These are phyloP conservation scores for Chymomyza costata DNA, from an alignment of 1,140 invertebrate genomes.

Conservation along the genomic window DNA sequence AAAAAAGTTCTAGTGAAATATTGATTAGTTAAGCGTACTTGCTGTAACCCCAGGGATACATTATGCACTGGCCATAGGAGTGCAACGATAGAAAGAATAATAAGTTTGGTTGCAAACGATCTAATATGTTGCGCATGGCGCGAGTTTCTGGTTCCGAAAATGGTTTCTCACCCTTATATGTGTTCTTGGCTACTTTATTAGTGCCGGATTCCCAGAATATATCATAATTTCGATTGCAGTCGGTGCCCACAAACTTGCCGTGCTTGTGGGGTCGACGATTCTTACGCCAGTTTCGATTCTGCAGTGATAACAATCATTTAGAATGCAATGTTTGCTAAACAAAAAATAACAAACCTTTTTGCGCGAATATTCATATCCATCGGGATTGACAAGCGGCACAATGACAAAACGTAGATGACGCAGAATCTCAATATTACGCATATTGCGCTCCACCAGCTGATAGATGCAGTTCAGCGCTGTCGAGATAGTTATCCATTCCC, in stretches of 20 bases:
- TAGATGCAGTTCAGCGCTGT: constrained; percentile 80
- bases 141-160: constrained; percentile 87
- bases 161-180: constrained; percentile 81
- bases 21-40: too few species aligned
- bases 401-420: constrained; percentile 80
- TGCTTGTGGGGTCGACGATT: constrained; percentile 68
- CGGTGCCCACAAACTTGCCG: constrained; percentile 78
- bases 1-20: not conserved
- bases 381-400: constrained; percentile 79
- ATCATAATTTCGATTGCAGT: constrained; percentile 83
- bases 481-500: constrained; percentile 82
- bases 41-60: constrained; percentile 80
- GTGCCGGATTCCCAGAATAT: constrained; percentile 80
- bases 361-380: constrained; percentile 75
- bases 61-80: constrained; percentile 80
- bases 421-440: constrained; percentile 73
- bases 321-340: too few species aligned
- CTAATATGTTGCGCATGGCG: constrained; percentile 79
- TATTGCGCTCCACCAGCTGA: constrained; percentile 76
- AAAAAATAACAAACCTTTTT: constrained; percentile 38
- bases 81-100: constrained; percentile 83
- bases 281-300: constrained; percentile 78
- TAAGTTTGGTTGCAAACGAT: constrained; percentile 76
- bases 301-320: not conserved
- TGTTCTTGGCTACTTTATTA: constrained; percentile 78